Percentiles rank a stretch among this genome's conserved stretches.
phyloP scores from a whole-genome alignment of 2,113 vertebrate species.

The Leuciscus idus region DNA sequence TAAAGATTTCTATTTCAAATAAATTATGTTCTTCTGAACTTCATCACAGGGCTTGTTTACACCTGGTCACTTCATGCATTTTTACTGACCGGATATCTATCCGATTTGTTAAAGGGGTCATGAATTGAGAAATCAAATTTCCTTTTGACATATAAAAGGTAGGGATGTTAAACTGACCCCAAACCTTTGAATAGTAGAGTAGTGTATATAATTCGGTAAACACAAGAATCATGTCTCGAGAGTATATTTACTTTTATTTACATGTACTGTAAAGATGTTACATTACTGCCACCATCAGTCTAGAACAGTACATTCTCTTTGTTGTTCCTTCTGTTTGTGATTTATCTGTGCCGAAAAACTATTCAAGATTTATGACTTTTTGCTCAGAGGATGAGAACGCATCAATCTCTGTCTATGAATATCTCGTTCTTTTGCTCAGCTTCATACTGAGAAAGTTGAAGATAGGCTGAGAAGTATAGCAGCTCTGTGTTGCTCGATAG shows the following conservation, averaged over 20 bases:
- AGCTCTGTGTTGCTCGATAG: constrained; percentile 33
- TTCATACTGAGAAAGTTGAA: constrained; percentile 42
- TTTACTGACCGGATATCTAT: no score
- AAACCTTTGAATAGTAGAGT: neutral
- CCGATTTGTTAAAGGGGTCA: no score
- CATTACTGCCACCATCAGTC: neutral
- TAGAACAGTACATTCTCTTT: neutral
- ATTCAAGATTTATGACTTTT: neutral
- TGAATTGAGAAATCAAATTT: no score
- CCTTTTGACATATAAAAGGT: no score
- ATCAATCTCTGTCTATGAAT: neutral
- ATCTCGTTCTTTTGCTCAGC: neutral
- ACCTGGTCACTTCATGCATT: no score
- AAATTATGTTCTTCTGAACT: neutral
- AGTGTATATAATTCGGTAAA: neutral
- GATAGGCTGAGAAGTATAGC: constrained; percentile 55
- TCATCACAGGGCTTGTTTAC: no score
- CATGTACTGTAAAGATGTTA: neutral
- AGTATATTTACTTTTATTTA: neutral
- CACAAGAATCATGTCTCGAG: neutral
- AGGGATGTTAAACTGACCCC: neutral
- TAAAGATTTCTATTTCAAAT: neutral
- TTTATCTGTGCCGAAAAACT: neutral
- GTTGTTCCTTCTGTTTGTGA: neutral
- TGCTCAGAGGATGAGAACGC: neutral